Conservation (phyloP, 2,888 invertebrate genomes). For the Pammene aurita region DNA sequence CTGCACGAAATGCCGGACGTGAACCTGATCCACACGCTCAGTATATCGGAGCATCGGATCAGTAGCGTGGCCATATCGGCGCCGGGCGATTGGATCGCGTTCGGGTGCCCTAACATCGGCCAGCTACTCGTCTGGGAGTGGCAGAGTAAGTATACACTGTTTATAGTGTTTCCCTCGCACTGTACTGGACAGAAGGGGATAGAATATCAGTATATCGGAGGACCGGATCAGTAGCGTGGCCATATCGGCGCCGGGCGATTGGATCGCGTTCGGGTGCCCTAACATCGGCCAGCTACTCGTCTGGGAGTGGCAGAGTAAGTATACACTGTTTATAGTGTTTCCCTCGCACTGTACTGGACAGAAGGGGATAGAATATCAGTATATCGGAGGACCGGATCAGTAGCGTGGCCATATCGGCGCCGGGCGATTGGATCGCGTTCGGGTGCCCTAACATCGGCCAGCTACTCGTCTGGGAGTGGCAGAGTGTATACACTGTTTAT, state of each 20-base stretch:
- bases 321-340: too few relatives aligned
- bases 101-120: conserved; percentile 94
- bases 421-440: conserved; percentile 98
- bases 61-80: conserved; percentile 91
- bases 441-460: conserved; percentile 96
- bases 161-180: too few relatives aligned
- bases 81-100: conserved; percentile 97
- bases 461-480: conserved; percentile 99
- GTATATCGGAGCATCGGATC: conserved; percentile 93
- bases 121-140: conserved; percentile 99
- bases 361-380: conserved; percentile 72
- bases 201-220: too few relatives aligned
- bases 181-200: too few relatives aligned
- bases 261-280: conserved; percentile 97
- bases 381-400: conserved; percentile 93
- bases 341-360: too few relatives aligned
- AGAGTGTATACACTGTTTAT: conserved; percentile 83
- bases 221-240: too few relatives aligned
- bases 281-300: conserved; percentile 96
- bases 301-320: conserved; percentile 99
- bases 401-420: conserved; percentile 90
- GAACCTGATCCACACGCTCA: conserved; percentile 94
- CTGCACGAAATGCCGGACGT: conserved; percentile 97
- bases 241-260: conserved; percentile 93
- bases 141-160: conserved; percentile 87